phyloP scores from a whole-genome alignment of 1,140 invertebrate species.

The Diorhabda carinulata region DNA sequence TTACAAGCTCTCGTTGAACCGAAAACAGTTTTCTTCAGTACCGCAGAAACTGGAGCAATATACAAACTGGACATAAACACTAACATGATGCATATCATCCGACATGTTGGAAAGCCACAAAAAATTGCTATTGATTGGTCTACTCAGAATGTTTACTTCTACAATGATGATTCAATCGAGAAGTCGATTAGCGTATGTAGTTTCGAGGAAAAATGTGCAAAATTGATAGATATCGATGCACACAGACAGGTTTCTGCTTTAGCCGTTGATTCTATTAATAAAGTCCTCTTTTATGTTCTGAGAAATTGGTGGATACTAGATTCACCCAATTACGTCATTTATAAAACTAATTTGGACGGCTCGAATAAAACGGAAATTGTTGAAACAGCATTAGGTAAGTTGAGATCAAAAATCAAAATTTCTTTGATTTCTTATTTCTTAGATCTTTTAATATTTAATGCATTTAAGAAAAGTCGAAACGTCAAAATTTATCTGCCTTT shows the following conservation, averaged over 20 bases:
- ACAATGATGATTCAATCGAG: slow-evolving; percentile 53
- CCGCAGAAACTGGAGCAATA: slow-evolving; percentile 45
- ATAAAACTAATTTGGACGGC: slow-evolving; percentile 64
- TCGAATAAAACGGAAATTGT: slow-evolving; percentile 46
- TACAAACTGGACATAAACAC: slow-evolving; percentile 30
- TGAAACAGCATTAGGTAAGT: slow-evolving; percentile 33
- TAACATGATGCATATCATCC: slow-evolving; percentile 33
- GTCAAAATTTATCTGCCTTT: too few relatives aligned
- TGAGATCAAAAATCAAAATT: neutral
- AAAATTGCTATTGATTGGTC: slow-evolving; percentile 75
- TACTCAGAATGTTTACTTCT: slow-evolving; percentile 72
- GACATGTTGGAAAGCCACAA: slow-evolving; percentile 51
- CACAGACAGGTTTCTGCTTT: slow-evolving; percentile 55
- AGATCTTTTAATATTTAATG: too few relatives aligned
- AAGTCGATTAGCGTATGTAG: slow-evolving; percentile 55
- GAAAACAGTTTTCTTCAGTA: slow-evolving; percentile 46
- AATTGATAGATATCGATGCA: slow-evolving; percentile 60
- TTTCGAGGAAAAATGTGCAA: slow-evolving; percentile 54
- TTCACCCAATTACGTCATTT: slow-evolving; percentile 52
- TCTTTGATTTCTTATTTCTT: too few relatives aligned
- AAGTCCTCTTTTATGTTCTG: slow-evolving; percentile 57
- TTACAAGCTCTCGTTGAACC: slow-evolving; percentile 50
- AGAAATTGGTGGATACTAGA: slow-evolving; percentile 46
- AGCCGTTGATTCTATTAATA: slow-evolving; percentile 52
- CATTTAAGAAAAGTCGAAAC: too few relatives aligned